phyloP scores from a whole-genome alignment of 2,888 invertebrate genomes.

The Adelognathus sp. region DNA sequence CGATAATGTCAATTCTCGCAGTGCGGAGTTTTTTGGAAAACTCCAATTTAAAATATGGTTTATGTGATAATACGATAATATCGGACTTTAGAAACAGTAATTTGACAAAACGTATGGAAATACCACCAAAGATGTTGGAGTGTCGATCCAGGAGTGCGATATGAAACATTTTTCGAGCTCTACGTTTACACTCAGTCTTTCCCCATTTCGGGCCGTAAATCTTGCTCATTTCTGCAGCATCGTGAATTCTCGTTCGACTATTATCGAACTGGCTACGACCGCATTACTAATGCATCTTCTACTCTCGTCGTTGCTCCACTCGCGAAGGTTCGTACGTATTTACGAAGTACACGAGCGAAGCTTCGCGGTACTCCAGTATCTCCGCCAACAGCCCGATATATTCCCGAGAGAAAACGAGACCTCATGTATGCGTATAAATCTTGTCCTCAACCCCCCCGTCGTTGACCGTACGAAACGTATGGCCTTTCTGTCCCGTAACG shows the following conservation, averaged over 20 bases:
- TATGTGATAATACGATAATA: too few relatives aligned
- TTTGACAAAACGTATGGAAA: too few relatives aligned
- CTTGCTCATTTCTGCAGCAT: background rate
- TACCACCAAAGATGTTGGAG: too few relatives aligned
- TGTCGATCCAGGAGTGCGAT: too few relatives aligned
- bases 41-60: too few relatives aligned
- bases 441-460: background rate
- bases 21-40: too few relatives aligned
- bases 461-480: slow-evolving; percentile 31
- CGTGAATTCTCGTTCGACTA: slow-evolving; percentile 8
- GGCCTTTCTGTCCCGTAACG: slow-evolving; percentile 1
- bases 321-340: background rate
- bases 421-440: slow-evolving; percentile 34
- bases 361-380: background rate
- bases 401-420: slow-evolving; percentile 20
- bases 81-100: too few relatives aligned
- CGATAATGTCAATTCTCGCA: too few relatives aligned
- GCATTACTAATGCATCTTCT: slow-evolving; percentile 18
- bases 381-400: slow-evolving; percentile 3
- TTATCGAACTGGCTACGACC: slow-evolving; percentile 1
- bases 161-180: background rate
- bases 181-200: background rate
- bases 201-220: too few relatives aligned
- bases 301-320: background rate
- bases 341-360: background rate